These are phyloP conservation scores for Hydropsyche tenuis DNA, from an alignment of 1,140 invertebrate genomes.

Conservation along the genomic window DNA sequence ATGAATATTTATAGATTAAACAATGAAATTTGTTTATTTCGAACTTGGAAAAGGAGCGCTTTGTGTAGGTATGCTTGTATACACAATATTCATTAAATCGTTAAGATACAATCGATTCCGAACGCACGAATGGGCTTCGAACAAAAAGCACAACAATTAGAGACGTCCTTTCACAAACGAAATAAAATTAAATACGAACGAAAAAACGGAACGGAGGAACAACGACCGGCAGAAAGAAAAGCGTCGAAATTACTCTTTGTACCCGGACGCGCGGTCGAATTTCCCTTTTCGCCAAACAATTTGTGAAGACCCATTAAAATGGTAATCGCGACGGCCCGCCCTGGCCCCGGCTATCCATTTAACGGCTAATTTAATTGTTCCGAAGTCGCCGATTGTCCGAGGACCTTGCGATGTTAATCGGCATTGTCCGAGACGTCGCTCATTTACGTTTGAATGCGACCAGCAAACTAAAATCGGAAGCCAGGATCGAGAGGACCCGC, in stretches of 20 bases:
- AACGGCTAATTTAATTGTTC: constrained; percentile 29
- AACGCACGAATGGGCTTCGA: background rate
- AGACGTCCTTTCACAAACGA: background rate
- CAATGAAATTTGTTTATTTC: no score
- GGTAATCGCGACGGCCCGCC: constrained; percentile 13
- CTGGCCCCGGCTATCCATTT: constrained; percentile 13
- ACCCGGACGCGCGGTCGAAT: background rate
- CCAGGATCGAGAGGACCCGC: no score
- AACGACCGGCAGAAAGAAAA: background rate
- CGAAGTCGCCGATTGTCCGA: constrained; percentile 25
- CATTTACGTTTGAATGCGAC: constrained; percentile 24
- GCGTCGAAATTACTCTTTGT: constrained; percentile 6
- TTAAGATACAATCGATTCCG: background rate
- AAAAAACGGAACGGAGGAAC: background rate
- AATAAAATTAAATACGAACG: no score
- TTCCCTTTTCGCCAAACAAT: constrained; percentile 5
- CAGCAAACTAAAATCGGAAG: constrained; percentile 15
- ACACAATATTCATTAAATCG: no score
- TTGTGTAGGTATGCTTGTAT: no score
- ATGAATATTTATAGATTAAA: no score
- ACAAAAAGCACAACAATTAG: constrained; percentile 16
- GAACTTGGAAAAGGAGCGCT: no score
- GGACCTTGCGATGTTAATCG: constrained; percentile 16
- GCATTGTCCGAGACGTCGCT: constrained; percentile 19
- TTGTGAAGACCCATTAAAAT: constrained; percentile 20